Evolutionary conservation across 2,797 vertebrate genomes (phyloP).

Genomic region (Anableps anableps): DNA sequence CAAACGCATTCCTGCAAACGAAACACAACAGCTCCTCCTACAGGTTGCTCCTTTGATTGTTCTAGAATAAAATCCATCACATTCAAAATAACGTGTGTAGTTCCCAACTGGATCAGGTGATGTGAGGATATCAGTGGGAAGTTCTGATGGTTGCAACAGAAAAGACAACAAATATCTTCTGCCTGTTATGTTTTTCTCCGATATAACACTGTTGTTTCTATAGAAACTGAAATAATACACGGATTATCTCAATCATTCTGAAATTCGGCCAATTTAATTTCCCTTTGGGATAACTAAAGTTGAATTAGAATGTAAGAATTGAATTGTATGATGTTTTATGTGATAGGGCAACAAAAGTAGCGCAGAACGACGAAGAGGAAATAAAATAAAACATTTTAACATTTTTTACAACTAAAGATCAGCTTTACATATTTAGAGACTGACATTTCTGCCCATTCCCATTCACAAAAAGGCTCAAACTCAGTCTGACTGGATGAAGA

Average conservation of each 20-base stretch:
- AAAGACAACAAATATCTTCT: not conserved
- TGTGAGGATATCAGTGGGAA: not conserved
- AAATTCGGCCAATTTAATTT: not conserved
- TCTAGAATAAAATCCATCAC: not conserved
- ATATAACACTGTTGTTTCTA: not conserved
- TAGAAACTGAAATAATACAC: not conserved
- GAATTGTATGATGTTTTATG: not conserved
- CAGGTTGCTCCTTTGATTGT: not conserved
- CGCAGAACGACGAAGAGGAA: not conserved
- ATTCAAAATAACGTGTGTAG: not conserved
- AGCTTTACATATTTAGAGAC: not conserved
- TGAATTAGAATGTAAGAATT: no score
- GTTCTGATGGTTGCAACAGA: not conserved
- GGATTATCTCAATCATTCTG: not conserved
- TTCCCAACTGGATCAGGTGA: not conserved
- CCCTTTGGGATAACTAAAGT: not conserved
- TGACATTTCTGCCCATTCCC: not conserved
- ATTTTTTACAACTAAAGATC: not conserved
- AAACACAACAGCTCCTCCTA: conserved; percentile 38
- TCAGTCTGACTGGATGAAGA: not conserved
- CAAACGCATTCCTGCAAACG: not conserved
- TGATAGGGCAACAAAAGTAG: not conserved
- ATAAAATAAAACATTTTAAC: not conserved
- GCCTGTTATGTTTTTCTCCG: not conserved
- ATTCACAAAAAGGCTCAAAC: not conserved